Conservation (phyloP, 2,113 vertebrate species). For the Pimephales promelas region DNA sequence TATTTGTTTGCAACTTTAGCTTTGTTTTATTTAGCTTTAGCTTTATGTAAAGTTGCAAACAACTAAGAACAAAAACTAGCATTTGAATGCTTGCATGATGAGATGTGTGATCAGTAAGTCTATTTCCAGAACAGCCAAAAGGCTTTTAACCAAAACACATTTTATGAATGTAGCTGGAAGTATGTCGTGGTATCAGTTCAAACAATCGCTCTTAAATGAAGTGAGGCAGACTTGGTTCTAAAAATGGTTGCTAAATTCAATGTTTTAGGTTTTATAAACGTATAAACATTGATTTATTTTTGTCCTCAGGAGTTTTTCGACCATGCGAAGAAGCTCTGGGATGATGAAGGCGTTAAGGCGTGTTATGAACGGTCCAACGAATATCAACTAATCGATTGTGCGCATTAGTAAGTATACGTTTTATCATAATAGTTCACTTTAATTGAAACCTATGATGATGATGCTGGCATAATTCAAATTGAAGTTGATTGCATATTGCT, state of each 20-base stretch:
- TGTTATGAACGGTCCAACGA: constrained; percentile 98
- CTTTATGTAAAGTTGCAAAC: constrained; percentile 6
- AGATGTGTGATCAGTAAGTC: constrained; percentile 21
- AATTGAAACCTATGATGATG: background rate
- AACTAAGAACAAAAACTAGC: background rate
- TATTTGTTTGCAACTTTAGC: too few relatives aligned
- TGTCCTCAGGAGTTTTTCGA: constrained; percentile 95
- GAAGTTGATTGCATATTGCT: background rate
- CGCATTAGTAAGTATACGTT: constrained; percentile 91
- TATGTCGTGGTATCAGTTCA: background rate
- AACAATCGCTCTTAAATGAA: background rate
- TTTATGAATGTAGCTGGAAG: constrained; percentile 23
- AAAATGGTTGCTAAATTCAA: background rate
- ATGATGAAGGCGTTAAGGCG: constrained; percentile 96
- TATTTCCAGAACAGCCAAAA: constrained; percentile 36
- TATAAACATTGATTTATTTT: background rate
- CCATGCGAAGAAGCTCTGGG: constrained; percentile 98
- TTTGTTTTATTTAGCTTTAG: too few relatives aligned
- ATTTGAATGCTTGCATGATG: background rate
- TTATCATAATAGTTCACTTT: background rate
- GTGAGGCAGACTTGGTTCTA: background rate
- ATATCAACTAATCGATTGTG: constrained; percentile 98
- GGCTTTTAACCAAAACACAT: constrained; percentile 27
- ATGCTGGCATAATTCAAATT: too few relatives aligned
- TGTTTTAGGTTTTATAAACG: background rate